Percentiles rank a stretch among this genome's conserved stretches.
Evolutionary conservation across 2,888 invertebrate genomes (phyloP).

Genomic region (Sussaba pulchella): DNA sequence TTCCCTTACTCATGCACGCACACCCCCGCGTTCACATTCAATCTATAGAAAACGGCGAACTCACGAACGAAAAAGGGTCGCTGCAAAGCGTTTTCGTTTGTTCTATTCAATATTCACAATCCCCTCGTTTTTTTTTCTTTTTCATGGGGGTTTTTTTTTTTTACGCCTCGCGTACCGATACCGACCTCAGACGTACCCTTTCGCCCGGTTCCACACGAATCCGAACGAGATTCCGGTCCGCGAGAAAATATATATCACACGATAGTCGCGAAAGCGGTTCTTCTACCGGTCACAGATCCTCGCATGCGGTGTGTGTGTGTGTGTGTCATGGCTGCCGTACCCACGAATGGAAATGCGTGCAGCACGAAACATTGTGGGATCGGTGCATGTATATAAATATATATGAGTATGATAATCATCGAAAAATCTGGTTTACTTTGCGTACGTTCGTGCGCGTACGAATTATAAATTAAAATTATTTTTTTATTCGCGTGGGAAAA

Average conservation of each 20-base stretch:
- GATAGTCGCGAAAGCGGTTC: constrained; percentile 5
- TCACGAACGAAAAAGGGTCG: constrained; percentile 52
- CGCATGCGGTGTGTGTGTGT: constrained; percentile 5
- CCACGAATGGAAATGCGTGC: constrained; percentile 75
- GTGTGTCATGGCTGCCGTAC: constrained; percentile 10
- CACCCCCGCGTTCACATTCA: constrained; percentile 54
- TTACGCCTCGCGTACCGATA: constrained; percentile 8
- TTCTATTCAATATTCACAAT: constrained; percentile 78
- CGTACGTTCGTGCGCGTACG: no score
- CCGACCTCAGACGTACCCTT: constrained; percentile 64
- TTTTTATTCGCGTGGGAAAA: no score
- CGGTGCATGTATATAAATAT: no score
- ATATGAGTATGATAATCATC: no score
- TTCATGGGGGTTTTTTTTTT: constrained; percentile 40
- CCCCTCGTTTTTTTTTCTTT: constrained; percentile 66
- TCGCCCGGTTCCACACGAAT: constrained; percentile 65
- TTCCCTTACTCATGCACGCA: constrained; percentile 53
- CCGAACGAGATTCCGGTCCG: constrained; percentile 40
- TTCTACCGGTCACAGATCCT: constrained; percentile 50
- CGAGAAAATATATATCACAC: constrained; percentile 33
- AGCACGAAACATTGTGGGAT: constrained; percentile 71
- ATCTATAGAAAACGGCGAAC: constrained; percentile 63
- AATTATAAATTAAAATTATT: no score
- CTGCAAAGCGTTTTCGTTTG: constrained; percentile 62
- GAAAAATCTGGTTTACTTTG: no score